Conservation (phyloP, 1,140 invertebrate genomes). For the Chironomus tepperi region DNA sequence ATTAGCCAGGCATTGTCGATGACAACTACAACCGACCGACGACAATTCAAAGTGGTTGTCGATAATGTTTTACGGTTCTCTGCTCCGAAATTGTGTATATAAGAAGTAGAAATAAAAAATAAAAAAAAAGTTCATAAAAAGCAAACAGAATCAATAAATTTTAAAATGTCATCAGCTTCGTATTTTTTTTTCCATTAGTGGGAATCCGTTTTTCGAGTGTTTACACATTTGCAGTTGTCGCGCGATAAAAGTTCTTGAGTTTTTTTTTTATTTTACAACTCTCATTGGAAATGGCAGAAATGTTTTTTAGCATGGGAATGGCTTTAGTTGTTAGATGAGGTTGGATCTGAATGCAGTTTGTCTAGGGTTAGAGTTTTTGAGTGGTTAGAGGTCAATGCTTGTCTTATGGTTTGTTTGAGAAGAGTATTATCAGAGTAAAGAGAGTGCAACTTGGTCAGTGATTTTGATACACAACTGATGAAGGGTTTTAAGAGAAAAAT, state of each 20-base stretch:
- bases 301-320: neutral
- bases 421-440: too few species aligned
- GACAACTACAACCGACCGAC: neutral
- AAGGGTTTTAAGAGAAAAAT: too few species aligned
- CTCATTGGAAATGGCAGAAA: too few species aligned
- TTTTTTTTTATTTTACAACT: neutral
- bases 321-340: neutral
- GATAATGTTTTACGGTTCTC: neutral
- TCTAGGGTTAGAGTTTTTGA: too few species aligned
- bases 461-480: too few species aligned
- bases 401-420: too few species aligned
- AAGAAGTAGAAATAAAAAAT: neutral
- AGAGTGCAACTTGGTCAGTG: too few species aligned
- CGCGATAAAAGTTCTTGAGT: too few species aligned
- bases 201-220: conserved; percentile 12
- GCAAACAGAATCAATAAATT: conserved; percentile 20
- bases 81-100: neutral
- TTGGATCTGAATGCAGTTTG: too few species aligned
- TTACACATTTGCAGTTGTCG: conserved; percentile 12
- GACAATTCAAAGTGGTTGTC: neutral
- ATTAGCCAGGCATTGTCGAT: neutral
- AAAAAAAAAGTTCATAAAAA: conserved; percentile 10
- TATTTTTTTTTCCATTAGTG: conserved; percentile 16
- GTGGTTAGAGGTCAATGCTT: too few species aligned
- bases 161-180: conserved; percentile 19